These are phyloP conservation scores for Schizothorax lantsangensis DNA, from an alignment of 2,797 vertebrate genomes.

Conservation along the genomic window DNA sequence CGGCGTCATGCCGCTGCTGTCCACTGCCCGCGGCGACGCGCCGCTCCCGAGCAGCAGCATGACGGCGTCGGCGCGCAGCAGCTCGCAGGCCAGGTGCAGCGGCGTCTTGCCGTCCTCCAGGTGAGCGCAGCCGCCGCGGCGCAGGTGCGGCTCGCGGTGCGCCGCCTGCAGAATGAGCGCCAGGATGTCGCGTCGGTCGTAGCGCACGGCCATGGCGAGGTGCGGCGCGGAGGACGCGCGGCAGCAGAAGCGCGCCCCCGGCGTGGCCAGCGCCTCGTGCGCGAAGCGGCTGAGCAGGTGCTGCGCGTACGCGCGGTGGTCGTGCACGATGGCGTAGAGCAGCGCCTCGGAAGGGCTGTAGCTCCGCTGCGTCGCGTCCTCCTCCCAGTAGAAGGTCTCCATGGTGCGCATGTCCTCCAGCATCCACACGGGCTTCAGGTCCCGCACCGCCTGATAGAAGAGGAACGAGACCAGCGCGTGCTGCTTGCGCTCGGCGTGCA, in stretches of 20 bases:
- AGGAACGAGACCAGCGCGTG: conserved; percentile 82
- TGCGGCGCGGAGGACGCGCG: conserved; percentile 84
- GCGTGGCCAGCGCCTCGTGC: conserved; percentile 82
- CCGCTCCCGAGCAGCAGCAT: conserved; percentile 84
- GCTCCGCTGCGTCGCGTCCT: conserved; percentile 75
- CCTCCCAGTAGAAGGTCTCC: conserved; percentile 85
- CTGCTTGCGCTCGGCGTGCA: conserved; percentile 73
- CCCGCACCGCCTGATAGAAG: conserved; percentile 87
- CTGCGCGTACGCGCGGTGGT: conserved; percentile 85
- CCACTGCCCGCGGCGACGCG: conserved; percentile 80
- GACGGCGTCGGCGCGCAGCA: conserved; percentile 82
- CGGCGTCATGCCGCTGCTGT: conserved; percentile 83
- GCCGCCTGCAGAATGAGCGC: conserved; percentile 83
- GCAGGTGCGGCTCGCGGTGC: conserved; percentile 71
- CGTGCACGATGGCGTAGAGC: conserved; percentile 89
- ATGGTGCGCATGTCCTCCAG: conserved; percentile 90
- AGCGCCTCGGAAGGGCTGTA: conserved; percentile 88
- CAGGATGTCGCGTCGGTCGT: conserved; percentile 85
- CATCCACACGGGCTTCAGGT: conserved; percentile 87
- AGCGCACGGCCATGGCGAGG: conserved; percentile 85
- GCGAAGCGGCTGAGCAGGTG: conserved; percentile 82
- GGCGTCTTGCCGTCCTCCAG: conserved; percentile 74
- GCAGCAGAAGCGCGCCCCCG: conserved; percentile 85
- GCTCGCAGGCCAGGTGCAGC: conserved; percentile 86
- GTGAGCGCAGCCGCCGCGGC: no score